Evolutionary conservation across 1,140 invertebrate species (phyloP).

Genomic region (Papilio machaon): DNA sequence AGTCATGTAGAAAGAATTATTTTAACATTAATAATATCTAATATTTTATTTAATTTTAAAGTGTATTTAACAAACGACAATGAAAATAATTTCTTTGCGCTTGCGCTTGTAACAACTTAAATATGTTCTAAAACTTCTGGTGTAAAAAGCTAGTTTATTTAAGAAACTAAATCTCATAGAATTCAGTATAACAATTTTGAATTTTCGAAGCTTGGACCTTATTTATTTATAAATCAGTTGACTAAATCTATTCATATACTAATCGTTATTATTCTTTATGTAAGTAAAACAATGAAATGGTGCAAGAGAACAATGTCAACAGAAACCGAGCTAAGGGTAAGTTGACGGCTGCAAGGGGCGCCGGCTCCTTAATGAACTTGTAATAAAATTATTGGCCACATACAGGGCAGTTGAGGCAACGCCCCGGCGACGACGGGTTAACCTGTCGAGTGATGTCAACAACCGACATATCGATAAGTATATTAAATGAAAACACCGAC

Average conservation of each 20-base stretch:
- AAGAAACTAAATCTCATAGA: not conserved
- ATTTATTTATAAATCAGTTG: not conserved
- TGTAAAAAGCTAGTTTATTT: not conserved
- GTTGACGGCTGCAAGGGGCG: conserved; percentile 60
- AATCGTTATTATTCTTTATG: not conserved
- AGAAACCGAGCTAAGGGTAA: conserved; percentile 49
- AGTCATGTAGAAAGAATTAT: not conserved
- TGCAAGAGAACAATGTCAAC: conserved; percentile 47
- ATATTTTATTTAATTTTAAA: not conserved
- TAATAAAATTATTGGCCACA: conserved; percentile 82
- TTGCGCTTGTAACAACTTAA: not conserved
- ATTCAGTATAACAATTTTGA: not conserved
- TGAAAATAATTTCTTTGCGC: not conserved
- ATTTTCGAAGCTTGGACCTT: not conserved
- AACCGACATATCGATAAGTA: conserved; percentile 52
- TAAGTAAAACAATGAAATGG: conserved; percentile 1
- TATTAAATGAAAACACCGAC: not conserved
- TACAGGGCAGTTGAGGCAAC: conserved; percentile 74
- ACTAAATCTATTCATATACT: not conserved
- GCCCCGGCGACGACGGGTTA: conserved; percentile 73
- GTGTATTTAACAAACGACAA: too few species aligned
- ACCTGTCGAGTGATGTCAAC: conserved; percentile 62
- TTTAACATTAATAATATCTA: not conserved
- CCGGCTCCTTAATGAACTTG: conserved; percentile 78
- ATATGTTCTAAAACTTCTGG: not conserved